Base-by-base conservation (phyloP, 2,797 vertebrate genomes). In the Linurgus olivaceus region DNA sequence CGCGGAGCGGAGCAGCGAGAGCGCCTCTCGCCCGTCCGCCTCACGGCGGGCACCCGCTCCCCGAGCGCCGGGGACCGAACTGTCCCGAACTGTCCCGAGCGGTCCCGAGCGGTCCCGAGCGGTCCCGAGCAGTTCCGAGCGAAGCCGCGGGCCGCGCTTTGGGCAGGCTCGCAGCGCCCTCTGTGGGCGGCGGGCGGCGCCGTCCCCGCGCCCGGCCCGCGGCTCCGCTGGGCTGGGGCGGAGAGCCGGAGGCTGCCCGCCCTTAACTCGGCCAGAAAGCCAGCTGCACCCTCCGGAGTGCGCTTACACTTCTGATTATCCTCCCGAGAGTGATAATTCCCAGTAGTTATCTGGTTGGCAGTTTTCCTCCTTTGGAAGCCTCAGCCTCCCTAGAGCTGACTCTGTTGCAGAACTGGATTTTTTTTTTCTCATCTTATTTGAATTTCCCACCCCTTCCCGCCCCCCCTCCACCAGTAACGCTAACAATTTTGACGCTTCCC, bases 161-260 rank as follows among this genome's bases (percentile, higher is more conserved):
- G 96, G 93, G 90, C 88, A 87, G 92, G 96, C 94, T 97, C 86
- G 73, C 74, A 88, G 98, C 97, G 97, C 97, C 98, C 98, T 98
- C 98, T 98, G 94, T 98, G 91, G 98, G 97, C 61, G 16, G 55
- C 44, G 67, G 42, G 67, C 13, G 54, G 96, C 35, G 76, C 11
- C 45, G 50, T 10, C 75, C 66, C 38, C 21, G n/a, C n/a, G 61
- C 20, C 24, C 26, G 20, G 50, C 23, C 71, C 55, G 54, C 61
- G 17, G 70, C 77, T 37, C 44, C 3, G 72, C 38, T 40, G 10
- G 21, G 71, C 48, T 11, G 40, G 31, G 25, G 37, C 3, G 26
- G 21, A 28, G 61, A 25, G 54, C 23, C 55, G 55, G 7, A 29
- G 25, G 31, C 37, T 67, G 62, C 11, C n/a, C 31, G 57, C 45